Base-by-base conservation (phyloP, 2,888 invertebrate genomes). In the Hemistola chrysoprasaria region DNA sequence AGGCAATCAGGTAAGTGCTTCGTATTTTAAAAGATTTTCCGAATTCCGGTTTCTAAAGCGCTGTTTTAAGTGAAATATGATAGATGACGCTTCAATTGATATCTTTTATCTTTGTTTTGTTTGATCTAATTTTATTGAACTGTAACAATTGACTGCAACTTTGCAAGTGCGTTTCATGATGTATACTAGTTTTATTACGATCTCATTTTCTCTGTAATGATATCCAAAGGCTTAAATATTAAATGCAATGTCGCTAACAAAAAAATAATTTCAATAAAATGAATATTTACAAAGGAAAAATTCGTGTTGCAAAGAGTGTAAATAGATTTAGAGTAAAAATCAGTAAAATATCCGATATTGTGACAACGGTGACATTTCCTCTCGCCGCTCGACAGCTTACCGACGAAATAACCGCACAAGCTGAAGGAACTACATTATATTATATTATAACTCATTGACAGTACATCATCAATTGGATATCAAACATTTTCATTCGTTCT, bases 1-100 rank as follows among this genome's bases (percentile, higher is more conserved):
- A 9, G 52, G 53, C 75, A 79, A 79, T 79, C 78, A 66, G 63
- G 65, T 72, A 70, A 80, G 76, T 77, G 76, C 64, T 35, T 48
- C 59, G 60, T 73, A 65, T 68, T 62, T 78, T 58, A 73, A 49
- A 48, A 59, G 63, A 64, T 67, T 63, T 60, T 59, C 55, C 54
- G 56, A 44, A 45, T 24, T 32, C 25, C 6, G 5, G n/a, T 16
- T 16, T 2, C 3, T 16, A 16, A 16, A 16, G 16, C 16, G 4
- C 16, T 16, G 16, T 2, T 16, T 16, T 16, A 16, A 16, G 16
- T 16, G 16, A 16, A 16, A 16, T 16, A 16, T 16, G 16, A 16
- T 16, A 16, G 16, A 16, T 16, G 16, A n/a, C n/a, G n/a, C 3
- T 16, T 16, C 16, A 2, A 4, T 16, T 4, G 16, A 2, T 2